Evolutionary conservation across 2,888 invertebrate species (phyloP).

Genomic region (Deroplatys truncata): DNA sequence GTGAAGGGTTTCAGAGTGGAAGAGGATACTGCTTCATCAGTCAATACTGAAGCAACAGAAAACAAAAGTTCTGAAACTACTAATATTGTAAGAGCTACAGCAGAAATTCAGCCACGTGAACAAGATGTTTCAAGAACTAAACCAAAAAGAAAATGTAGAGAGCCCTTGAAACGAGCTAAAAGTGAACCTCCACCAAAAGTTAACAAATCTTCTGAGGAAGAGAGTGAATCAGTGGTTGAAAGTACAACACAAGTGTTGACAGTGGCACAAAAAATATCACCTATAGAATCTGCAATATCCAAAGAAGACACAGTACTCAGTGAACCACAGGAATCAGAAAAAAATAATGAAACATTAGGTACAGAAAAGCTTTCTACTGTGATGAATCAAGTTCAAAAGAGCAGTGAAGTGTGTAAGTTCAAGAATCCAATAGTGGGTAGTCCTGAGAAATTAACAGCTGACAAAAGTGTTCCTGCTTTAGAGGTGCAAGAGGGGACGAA

Average conservation of each 20-base stretch:
- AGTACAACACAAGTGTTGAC: not conserved
- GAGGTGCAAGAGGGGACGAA: not conserved
- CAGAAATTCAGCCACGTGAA: not conserved
- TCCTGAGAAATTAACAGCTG: not conserved
- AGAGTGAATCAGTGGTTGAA: conserved; percentile 34
- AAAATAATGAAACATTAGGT: not conserved
- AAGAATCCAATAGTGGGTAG: not conserved
- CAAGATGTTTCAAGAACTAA: not conserved
- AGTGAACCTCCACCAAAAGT: not conserved
- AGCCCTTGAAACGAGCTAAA: not conserved
- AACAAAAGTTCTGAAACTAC: not conserved
- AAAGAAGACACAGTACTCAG: not conserved
- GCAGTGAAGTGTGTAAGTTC: not conserved
- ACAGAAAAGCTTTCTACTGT: not conserved
- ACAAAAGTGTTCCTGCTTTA: not conserved
- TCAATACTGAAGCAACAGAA: not conserved
- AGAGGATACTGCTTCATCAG: not conserved
- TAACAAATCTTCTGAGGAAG: not conserved
- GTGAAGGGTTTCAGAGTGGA: no score
- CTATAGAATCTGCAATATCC: not conserved
- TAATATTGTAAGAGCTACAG: not conserved
- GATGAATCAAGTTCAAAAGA: not conserved
- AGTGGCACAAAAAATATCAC: conserved; percentile 34
- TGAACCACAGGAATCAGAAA: not conserved
- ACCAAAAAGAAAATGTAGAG: not conserved